Evolutionary conservation across 2,888 invertebrate species (phyloP), one percentile per base, ranked within the genome.

Genomic region (Marronus borbonicus): DNA sequence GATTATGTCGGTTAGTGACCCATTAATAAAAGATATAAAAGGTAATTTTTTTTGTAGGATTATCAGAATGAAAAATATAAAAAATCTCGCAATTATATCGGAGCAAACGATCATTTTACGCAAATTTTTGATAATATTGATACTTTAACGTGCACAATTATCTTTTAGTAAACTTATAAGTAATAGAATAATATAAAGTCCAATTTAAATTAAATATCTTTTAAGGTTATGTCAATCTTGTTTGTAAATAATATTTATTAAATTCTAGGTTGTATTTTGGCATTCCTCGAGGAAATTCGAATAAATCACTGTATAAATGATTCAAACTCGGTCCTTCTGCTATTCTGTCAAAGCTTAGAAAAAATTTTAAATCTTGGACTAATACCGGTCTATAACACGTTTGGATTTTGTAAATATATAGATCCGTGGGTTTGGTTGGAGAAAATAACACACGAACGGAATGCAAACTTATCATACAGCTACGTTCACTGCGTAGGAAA

Each of bases 21-120:
- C 92, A 60, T 87, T 92, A 80, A 86, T 92, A 81, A 92, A 91
- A 86, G 90, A 91, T 86, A 86, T 92, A 78, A 92, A 92, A 91
- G 90, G 91, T 91, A 88, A 85, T 24, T 69, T 64, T 58, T 78
- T 58, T 78, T 50, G 36, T 31, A 12, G 74, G 44, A 65, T 50
- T 52, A 52, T n/a, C 55, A 0, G 7, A 55, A 20, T 14, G 17
- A 8, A 14, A n/a, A 50, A 12, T 12, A 4, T 1, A 14, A 24
- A 68, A 49, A 3, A 44, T 10, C 44, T 39, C 3, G 31, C 36
- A 58, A 55, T 10, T n/a, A 28, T 36, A 24, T 69, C 24, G 7
- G 10, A 24, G 12, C 20, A 20, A 28, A 8, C 17, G 0, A 7
- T 8, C 1, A 24, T 60, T 10, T 28, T n/a, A 50, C 14, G 14